Percentiles rank a stretch among this genome's conserved stretches.
These are phyloP conservation scores for Stomorhina lunata DNA, from an alignment of 2,888 invertebrate genomes.

Conservation along the genomic window DNA sequence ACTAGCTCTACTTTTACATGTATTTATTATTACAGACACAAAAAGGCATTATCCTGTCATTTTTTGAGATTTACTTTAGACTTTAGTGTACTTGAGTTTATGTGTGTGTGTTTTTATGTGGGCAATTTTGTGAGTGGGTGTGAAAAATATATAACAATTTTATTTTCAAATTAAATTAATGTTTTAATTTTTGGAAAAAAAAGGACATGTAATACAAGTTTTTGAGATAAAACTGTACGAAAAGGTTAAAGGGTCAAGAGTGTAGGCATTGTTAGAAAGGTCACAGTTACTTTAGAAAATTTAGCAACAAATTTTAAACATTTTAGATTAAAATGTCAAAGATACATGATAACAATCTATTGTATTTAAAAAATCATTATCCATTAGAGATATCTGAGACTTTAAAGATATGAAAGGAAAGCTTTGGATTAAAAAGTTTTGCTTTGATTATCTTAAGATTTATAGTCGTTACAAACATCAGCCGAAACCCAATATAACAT, in stretches of 20 bases:
- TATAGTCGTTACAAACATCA: too few species aligned
- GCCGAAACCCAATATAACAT: too few species aligned
- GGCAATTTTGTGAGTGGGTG: too few species aligned
- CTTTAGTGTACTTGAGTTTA: neutral
- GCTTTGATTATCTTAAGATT: too few species aligned
- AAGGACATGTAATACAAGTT: neutral
- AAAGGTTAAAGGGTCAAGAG: neutral
- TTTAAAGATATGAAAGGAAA: too few species aligned
- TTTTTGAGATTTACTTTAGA: constrained; percentile 4
- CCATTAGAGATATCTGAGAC: too few species aligned
- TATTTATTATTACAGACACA: neutral
- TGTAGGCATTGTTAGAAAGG: neutral
- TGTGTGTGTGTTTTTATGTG: neutral
- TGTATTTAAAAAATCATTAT: too few species aligned
- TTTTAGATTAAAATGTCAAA: too few species aligned
- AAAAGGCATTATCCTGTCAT: neutral
- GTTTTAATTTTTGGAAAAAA: neutral
- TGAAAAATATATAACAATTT: constrained; percentile 28
- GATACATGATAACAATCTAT: too few species aligned
- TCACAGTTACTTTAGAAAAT: neutral
- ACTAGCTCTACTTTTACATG: neutral
- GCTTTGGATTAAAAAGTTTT: too few species aligned
- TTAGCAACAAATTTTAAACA: too few species aligned
- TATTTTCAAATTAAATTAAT: constrained; percentile 8
- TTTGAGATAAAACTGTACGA: neutral